Percentiles rank a stretch among this genome's conserved stretches.
Evolutionary conservation across 2,113 vertebrate species (phyloP).

Genomic region (Saguinus midas): DNA sequence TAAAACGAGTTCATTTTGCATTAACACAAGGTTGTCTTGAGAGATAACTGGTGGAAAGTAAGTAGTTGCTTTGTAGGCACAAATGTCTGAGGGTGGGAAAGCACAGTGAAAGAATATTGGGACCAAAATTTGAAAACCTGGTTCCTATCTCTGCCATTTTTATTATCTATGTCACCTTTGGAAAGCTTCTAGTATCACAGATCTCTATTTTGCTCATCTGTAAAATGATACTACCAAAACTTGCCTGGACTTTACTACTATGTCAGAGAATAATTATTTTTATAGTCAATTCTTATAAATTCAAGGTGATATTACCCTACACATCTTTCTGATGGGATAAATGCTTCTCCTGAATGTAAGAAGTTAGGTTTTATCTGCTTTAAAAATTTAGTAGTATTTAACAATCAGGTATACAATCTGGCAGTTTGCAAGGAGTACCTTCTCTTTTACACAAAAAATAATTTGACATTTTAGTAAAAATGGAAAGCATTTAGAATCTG

Average conservation of each 20-base stretch:
- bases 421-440: constrained; percentile 41
- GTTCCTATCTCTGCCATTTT: neutral
- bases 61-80: neutral
- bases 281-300: neutral
- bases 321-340: constrained; percentile 30
- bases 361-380: constrained; percentile 39
- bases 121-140: neutral
- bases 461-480: constrained; percentile 76
- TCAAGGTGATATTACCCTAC: neutral
- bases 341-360: neutral
- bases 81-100: neutral
- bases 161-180: neutral
- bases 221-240: neutral
- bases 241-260: neutral
- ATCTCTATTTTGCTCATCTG: neutral
- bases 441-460: constrained; percentile 70
- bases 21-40: constrained; percentile 44
- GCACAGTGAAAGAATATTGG: neutral
- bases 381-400: constrained; percentile 57
- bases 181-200: neutral
- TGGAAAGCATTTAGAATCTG: constrained; percentile 64
- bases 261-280: neutral
- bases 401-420: constrained; percentile 68
- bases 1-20: constrained; percentile 57
- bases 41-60: neutral